Evolutionary conservation across 2,888 invertebrate species (phyloP).

Genomic region (Gastrophysa polygoni): DNA sequence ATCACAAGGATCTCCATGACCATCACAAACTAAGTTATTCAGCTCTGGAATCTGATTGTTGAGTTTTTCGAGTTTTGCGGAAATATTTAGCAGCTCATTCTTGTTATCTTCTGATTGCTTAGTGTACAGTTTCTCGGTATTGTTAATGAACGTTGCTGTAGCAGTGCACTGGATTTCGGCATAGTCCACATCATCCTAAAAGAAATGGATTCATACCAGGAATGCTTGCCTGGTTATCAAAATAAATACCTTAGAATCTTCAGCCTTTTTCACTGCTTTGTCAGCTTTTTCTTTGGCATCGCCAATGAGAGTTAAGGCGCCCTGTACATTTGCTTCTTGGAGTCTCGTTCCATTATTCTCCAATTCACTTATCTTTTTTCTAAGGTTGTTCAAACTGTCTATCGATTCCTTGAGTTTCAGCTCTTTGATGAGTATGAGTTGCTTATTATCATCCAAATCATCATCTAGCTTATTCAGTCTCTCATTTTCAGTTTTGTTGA

Average conservation of each 20-base stretch:
- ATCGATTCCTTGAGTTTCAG: conserved; percentile 72
- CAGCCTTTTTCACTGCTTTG: conserved; percentile 60
- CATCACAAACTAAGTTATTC: conserved; percentile 76
- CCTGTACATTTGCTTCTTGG: conserved; percentile 96
- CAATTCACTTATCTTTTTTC: conserved; percentile 74
- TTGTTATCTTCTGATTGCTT: conserved; percentile 76
- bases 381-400: conserved; percentile 67
- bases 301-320: conserved; percentile 89
- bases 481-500: conserved; percentile 65
- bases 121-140: conserved; percentile 66
- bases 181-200: conserved; percentile 58
- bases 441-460: conserved; percentile 70
- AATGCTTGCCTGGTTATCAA: too few relatives aligned
- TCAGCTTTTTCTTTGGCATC: conserved; percentile 74
- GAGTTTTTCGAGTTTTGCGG: conserved; percentile 69
- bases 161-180: conserved; percentile 69
- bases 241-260: conserved; percentile 45
- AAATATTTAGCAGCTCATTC: conserved; percentile 69
- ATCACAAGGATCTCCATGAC: conserved; percentile 74
- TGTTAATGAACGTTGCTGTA: conserved; percentile 67
- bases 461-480: conserved; percentile 71
- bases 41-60: conserved; percentile 79
- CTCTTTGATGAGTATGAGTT: conserved; percentile 74
- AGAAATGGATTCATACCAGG: too few relatives aligned
- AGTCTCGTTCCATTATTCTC: conserved; percentile 74